These are phyloP conservation scores for Zootoca vivipara DNA, from an alignment of 2,113 vertebrate genomes.

Conservation along the genomic window DNA sequence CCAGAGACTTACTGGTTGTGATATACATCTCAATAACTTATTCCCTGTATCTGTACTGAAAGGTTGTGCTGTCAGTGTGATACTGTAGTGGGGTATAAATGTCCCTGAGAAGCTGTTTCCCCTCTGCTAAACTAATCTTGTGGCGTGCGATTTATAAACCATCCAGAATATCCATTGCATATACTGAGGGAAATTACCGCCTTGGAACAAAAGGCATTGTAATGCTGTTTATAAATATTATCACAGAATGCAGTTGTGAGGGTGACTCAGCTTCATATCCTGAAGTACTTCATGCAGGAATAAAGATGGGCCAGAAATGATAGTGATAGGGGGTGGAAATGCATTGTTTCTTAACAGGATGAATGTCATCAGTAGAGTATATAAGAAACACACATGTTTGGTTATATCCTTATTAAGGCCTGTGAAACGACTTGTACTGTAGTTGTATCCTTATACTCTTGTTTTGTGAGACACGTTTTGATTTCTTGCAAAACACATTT, in stretches of 20 bases:
- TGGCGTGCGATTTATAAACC: fast-evolving
- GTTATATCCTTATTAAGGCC: background rate
- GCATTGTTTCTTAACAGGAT: slow-evolving; percentile 39
- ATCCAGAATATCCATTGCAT: background rate
- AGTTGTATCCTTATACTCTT: fast-evolving
- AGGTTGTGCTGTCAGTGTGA: background rate
- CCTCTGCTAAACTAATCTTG: fast-evolving
- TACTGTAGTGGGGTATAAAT: slow-evolving; percentile 2
- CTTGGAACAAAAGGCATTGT: background rate
- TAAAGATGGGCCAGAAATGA: slow-evolving; percentile 44
- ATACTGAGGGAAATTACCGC: background rate
- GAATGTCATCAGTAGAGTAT: background rate
- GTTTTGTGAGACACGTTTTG: fast-evolving
- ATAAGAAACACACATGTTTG: background rate
- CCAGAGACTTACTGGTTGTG: background rate
- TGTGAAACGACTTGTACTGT: background rate
- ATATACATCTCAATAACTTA: background rate
- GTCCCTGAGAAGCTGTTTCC: fast-evolving
- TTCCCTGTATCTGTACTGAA: background rate
- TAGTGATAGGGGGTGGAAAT: slow-evolving; percentile 25
- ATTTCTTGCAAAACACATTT: fast-evolving
- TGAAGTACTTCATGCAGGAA: slow-evolving; percentile 25
- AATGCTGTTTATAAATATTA: slow-evolving; percentile 21
- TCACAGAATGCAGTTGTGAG: slow-evolving; percentile 61
- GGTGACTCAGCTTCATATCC: slow-evolving; percentile 69